Conservation (phyloP, 2,888 invertebrate genomes). For the Heliconius aoede region DNA sequence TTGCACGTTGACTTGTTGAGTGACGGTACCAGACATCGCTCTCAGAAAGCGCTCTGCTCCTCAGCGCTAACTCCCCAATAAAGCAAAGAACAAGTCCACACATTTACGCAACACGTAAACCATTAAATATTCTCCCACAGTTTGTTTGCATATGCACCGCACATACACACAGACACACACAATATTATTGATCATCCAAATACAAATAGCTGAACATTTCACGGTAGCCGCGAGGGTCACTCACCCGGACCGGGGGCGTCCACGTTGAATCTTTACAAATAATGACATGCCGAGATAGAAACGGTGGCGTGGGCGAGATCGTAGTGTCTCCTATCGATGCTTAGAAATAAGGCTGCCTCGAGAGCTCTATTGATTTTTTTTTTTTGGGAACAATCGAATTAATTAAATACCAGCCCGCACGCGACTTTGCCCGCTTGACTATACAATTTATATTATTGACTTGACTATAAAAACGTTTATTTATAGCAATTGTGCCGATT, state of each 20-base stretch:
- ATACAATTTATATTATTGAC: too few species aligned
- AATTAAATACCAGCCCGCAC: not conserved
- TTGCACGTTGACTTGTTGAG: too few species aligned
- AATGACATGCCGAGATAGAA: constrained; percentile 36
- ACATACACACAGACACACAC: not conserved
- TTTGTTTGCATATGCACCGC: not conserved
- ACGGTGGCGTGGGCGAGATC: constrained; percentile 13
- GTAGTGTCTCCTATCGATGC: constrained; percentile 4
- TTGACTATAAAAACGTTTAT: too few species aligned
- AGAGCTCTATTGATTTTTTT: not conserved
- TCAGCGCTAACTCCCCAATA: too few species aligned
- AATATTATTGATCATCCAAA: constrained; percentile 31
- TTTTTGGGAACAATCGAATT: not conserved
- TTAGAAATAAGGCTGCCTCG: not conserved
- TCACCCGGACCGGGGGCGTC: constrained; percentile 39
- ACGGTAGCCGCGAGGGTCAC: constrained; percentile 38
- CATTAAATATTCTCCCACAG: constrained; percentile 2
- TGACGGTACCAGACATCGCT: too few species aligned
- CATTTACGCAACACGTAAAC: not conserved
- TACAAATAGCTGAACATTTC: constrained; percentile 30
- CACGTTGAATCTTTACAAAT: constrained; percentile 44
- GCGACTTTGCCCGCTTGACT: too few species aligned
- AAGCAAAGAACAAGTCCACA: too few species aligned
- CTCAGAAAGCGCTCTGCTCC: too few species aligned
- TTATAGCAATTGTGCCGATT: too few species aligned